Evolutionary conservation across 2,113 vertebrate species (phyloP).

Genomic region (Peromyscus californicus): DNA sequence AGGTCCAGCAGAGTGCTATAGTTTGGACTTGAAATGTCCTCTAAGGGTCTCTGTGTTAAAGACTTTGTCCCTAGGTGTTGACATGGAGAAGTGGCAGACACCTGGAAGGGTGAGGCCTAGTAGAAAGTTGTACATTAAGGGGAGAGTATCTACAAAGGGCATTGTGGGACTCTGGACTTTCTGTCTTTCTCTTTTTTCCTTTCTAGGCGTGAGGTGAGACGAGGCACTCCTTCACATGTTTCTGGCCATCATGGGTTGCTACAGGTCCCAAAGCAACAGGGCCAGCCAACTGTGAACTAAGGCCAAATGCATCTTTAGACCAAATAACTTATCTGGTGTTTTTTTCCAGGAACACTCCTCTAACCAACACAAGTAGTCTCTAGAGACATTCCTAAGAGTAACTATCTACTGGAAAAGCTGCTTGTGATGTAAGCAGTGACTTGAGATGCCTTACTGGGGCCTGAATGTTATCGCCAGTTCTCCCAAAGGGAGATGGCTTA

Average conservation of each 20-base stretch:
- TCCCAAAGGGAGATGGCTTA: not conserved
- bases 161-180: not conserved
- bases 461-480: not conserved
- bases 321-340: not conserved
- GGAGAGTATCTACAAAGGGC: not conserved
- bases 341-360: not conserved
- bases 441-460: not conserved
- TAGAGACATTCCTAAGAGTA: conserved; percentile 15
- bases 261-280: not conserved
- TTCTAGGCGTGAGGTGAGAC: not conserved
- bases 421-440: conserved; percentile 4
- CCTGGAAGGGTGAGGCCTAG: too few species aligned
- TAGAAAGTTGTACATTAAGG: not conserved
- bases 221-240: not conserved
- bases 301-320: not conserved
- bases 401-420: not conserved
- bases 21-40: too few species aligned
- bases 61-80: not conserved
- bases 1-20: not conserved
- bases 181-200: not conserved
- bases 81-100: not conserved
- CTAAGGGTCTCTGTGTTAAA: not conserved
- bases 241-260: not conserved
- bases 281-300: not conserved
- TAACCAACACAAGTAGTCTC: not conserved